Evolutionary conservation across 2,888 invertebrate species (phyloP).

Genomic region (Mythimna ferrago): DNA sequence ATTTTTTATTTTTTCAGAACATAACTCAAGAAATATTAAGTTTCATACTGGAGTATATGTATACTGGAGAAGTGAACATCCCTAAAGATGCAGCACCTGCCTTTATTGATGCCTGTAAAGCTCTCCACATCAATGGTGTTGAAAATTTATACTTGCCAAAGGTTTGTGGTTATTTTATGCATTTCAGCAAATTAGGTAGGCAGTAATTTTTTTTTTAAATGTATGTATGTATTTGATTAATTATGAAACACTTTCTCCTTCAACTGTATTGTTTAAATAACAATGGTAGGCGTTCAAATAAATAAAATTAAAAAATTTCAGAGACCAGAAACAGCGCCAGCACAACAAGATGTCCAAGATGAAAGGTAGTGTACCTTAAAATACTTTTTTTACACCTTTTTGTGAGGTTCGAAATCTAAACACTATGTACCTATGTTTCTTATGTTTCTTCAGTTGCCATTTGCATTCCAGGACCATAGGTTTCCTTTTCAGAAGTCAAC

Average conservation of each 20-base stretch:
- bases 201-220: not conserved
- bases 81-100: conserved; percentile 67
- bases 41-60: conserved; percentile 82
- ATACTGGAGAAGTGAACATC: conserved; percentile 83
- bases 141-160: conserved; percentile 58
- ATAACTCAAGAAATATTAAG: conserved; percentile 73
- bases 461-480: too few relatives aligned
- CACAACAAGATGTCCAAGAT: not conserved
- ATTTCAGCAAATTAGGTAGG: not conserved
- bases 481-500: too few relatives aligned
- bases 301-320: conserved; percentile 22
- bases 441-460: too few relatives aligned
- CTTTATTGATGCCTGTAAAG: conserved; percentile 78
- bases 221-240: too few relatives aligned
- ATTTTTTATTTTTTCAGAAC: conserved; percentile 74
- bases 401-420: too few relatives aligned
- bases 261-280: not conserved
- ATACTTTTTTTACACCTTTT: not conserved
- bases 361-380: conserved; percentile 23
- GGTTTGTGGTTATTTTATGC: conserved; percentile 31
- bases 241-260: not conserved
- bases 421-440: too few relatives aligned
- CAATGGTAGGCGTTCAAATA: not conserved
- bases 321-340: conserved; percentile 21
- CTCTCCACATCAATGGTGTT: conserved; percentile 77